Base-by-base conservation (phyloP, 2,888 invertebrate species). In the Halocaridina rubra region DNA sequence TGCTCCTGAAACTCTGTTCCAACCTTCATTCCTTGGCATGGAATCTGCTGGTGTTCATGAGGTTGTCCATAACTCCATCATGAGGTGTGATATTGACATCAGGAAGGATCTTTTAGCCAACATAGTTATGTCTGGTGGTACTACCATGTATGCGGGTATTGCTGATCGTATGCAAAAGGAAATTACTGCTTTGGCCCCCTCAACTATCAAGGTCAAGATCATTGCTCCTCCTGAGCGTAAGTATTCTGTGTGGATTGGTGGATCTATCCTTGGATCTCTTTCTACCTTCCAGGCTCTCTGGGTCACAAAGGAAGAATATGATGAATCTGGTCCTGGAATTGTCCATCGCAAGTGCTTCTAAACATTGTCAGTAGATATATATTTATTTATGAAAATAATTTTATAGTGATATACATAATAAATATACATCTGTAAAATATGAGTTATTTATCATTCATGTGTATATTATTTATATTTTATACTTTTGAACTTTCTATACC, bases 241-340 rank as follows among this genome's bases (percentile, higher is more conserved):
- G 91, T 96, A 96, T 93, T 96, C 96, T 92, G 96, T 96, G 91
- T 96, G 96, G 96, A 96, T 96, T 93, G 96, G 96, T 91, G 96
- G 96, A n/a, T n/a, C n/a, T n/a, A n/a, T n/a, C n/a, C n/a, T n/a
- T n/a, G n/a, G n/a, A n/a, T n/a, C n/a, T n/a, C n/a, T n/a, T n/a
- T n/a, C n/a, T n/a, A n/a, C n/a, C n/a, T n/a, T n/a, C n/a, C n/a
- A n/a, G n/a, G n/a, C n/a, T n/a, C n/a, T n/a, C n/a, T n/a, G n/a
- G n/a, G n/a, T n/a, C n/a, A n/a, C n/a, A n/a, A n/a, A n/a, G n/a
- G n/a, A n/a, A n/a, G n/a, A n/a, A n/a, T n/a, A n/a, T n/a, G n/a
- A n/a, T n/a, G n/a, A n/a, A n/a, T n/a, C n/a, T n/a, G n/a, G n/a
- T n/a, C n/a, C n/a, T n/a, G n/a, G n/a, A n/a, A n/a, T n/a, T n/a